Base-by-base conservation (phyloP, 2,797 vertebrate genomes). In the Benthosema pterotum region DNA sequence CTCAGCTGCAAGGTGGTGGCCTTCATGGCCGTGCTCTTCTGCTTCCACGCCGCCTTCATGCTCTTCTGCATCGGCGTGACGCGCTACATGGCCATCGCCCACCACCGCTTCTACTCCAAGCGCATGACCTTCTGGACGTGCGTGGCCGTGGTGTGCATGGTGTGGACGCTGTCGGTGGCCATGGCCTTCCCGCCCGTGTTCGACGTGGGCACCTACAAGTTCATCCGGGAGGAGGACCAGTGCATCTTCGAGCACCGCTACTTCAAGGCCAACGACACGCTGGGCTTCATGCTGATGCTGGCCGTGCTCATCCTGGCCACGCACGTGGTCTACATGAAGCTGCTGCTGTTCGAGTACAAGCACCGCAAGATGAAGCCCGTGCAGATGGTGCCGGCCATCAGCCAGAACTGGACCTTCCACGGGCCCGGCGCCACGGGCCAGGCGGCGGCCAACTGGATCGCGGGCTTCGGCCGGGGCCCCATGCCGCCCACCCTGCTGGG, bases 91-190 rank as follows among this genome's bases (percentile, higher is more conserved):
- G 95, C 95, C 77, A 94, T 96, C 14, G 95, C 95, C 63, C 95
- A 96, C 90, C 95, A 96, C 83, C 93, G 95, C 79, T 96, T 96
- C 83, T 96, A 96, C 62, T 94, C 94, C 15, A 96, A 96, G 80
- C 93, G 95, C 81, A 95, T 96, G 94, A 96, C 95, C 55, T 94
- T 96, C 80, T 96, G 95, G 95, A 96, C 95, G 51, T 95, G 95
- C 18, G 92, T 95, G 64, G 95, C 95, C 0, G 93, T 96, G 78
- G 94, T 96, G 78, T 96, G 95, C 88, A 96, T 95, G 94, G 95
- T 95, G 71, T 96, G 95, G 95, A 96, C 95, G 5, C 87, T 96
- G 67, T 96, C 95, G 3, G 94, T 96, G 61, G 95, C 95, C 18
- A 96, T 96, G 95, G 95, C 95, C 18, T 96, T 96, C 82, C 95